These are phyloP conservation scores for Nilaparvata lugens DNA, from an alignment of 1,140 invertebrate species.

Conservation along the genomic window DNA sequence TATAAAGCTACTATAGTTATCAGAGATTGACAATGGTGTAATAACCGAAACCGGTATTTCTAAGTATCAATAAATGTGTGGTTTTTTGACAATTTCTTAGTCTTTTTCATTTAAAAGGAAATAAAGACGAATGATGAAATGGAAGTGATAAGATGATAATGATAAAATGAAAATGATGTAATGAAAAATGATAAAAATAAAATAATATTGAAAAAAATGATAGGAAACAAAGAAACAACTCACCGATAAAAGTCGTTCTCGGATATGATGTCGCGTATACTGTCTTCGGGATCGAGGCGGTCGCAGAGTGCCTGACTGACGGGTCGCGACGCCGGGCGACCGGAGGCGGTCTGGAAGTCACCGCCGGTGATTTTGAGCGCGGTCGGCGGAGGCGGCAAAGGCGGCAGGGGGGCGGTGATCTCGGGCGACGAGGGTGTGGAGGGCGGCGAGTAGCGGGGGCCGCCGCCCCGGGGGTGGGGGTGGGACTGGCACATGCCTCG, in stretches of 20 bases:
- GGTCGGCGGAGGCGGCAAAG: background rate
- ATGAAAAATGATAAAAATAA: no score
- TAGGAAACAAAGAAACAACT: conserved; percentile 15
- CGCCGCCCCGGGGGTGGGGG: background rate
- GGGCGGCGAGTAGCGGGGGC: background rate
- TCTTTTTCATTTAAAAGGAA: no score
- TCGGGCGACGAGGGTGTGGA: background rate
- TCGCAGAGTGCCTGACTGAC: conserved; percentile 32
- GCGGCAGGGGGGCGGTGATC: background rate
- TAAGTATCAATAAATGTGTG: no score
- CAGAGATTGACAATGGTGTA: no score
- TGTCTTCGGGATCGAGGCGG: conserved; percentile 50
- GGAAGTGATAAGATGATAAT: no score
- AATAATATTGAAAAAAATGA: no score
- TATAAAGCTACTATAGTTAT: no score
- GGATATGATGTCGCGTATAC: conserved; percentile 51
- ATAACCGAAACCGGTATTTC: no score
- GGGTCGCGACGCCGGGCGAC: conserved; percentile 19
- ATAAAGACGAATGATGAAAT: no score
- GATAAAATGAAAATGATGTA: no score
- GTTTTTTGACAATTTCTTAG: no score
- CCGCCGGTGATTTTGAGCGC: conserved; percentile 30
- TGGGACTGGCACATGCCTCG: conserved; percentile 22
- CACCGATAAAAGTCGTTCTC: conserved; percentile 55
- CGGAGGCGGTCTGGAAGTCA: conserved; percentile 21